Evolutionary conservation across 1,140 invertebrate genomes (phyloP).

Genomic region (Drepana arcuata): DNA sequence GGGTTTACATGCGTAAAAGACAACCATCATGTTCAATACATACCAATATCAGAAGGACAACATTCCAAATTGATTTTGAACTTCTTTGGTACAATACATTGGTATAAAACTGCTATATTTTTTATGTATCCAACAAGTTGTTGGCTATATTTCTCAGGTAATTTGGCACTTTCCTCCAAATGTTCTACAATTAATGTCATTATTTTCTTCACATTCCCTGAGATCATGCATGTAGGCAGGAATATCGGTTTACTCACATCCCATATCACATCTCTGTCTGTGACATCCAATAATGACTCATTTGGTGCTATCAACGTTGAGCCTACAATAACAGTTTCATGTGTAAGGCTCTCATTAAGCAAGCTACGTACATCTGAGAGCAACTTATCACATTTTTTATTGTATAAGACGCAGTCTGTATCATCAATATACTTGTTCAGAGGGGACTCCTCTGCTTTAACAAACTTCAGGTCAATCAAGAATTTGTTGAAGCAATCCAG

Average conservation of each 20-base stretch:
- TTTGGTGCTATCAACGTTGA: constrained; percentile 19
- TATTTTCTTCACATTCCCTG: constrained; percentile 53
- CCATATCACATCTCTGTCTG: constrained; percentile 31
- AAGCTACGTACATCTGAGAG: constrained; percentile 42
- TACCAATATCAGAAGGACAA: constrained; percentile 63
- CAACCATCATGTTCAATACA: too few species aligned
- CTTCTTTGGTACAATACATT: constrained; percentile 52
- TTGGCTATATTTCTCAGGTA: constrained; percentile 43
- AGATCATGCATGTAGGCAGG: constrained; percentile 55
- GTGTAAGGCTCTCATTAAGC: constrained; percentile 44
- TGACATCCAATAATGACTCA: constrained; percentile 42
- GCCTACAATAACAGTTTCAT: constrained; percentile 41
- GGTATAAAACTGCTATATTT: constrained; percentile 60
- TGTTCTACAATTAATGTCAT: constrained; percentile 50
- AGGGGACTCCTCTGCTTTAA: constrained; percentile 42
- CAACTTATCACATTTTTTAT: constrained; percentile 63
- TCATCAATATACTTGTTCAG: constrained; percentile 54
- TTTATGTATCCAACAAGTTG: constrained; percentile 51
- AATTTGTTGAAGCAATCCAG: constrained; percentile 62
- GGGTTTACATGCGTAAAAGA: too few species aligned
- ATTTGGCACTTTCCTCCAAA: constrained; percentile 52
- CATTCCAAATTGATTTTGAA: constrained; percentile 55
- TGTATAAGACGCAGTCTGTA: constrained; percentile 52
- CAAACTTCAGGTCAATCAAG: constrained; percentile 58
- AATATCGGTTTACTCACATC: constrained; percentile 49